Evolutionary conservation across 2,797 vertebrate genomes (phyloP).

Genomic region (Vipera latastei): DNA sequence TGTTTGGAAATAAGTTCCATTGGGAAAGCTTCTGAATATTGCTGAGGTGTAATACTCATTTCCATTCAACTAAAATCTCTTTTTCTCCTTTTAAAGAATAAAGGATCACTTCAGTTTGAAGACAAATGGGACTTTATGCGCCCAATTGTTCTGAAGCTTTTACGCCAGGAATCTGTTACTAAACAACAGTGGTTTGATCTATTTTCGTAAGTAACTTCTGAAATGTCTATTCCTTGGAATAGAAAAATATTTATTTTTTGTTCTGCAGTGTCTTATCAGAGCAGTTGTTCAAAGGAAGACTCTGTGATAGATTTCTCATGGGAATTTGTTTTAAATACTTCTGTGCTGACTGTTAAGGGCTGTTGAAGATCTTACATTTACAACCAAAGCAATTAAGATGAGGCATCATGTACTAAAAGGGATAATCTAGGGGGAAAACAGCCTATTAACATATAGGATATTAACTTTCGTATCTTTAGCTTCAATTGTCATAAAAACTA

Average conservation of each 20-base stretch:
- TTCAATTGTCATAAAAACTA: background rate
- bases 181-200: constrained; percentile 99
- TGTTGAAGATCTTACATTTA: background rate
- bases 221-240: constrained; percentile 34
- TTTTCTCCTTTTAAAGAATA: constrained; percentile 79
- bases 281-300: constrained; percentile 13
- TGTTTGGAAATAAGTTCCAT: background rate
- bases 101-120: constrained; percentile 98
- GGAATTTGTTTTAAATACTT: constrained; percentile 18
- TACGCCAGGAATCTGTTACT: constrained; percentile 96
- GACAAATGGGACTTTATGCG: constrained; percentile 99
- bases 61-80: background rate
- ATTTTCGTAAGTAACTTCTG: constrained; percentile 86
- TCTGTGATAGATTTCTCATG: constrained; percentile 2
- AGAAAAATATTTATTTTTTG: background rate
- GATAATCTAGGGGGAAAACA: background rate
- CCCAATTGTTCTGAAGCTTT: constrained; percentile 94
- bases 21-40: background rate
- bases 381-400: background rate
- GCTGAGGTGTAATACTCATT: background rate
- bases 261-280: constrained; percentile 12
- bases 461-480: background rate
- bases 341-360: background rate
- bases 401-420: background rate
- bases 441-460: background rate